Evolutionary conservation across 1,140 invertebrate species (phyloP), one percentile per base, ranked within the genome.

Genomic region (Colletes gigas): DNA sequence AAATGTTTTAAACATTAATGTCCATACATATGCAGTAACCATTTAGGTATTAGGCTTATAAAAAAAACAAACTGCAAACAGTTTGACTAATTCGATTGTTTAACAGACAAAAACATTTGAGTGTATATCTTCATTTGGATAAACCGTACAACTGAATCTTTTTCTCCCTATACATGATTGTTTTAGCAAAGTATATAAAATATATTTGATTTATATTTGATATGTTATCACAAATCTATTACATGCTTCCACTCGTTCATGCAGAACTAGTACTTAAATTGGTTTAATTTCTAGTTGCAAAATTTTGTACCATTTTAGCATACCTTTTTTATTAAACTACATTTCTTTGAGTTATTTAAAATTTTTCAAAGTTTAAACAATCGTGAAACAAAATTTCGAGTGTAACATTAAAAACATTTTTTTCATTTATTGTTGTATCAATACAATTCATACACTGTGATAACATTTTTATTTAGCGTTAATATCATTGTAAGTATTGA

Each of bases 131-230:
- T 52, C 9, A 15, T 57, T 19, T 41, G 8, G 12, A 17, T 62
- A 62, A 72, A 44, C 17, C 6, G 21, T 47, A 15, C 19, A 19
- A 8, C 30, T 9, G 4, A 47, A 52, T 63, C 59, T 73, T 73
- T 39, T 63, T 39, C 44, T 63, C 1, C 62, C 15, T 47, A 47
- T 6, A 41, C 9, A 68, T 30, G 30, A 30, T 68, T 7, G 55
- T 83, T 77, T 44, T 44, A 83, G 52, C 80, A 72, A 79, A 79
- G 73, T 82, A 57, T 19, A 59, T 68, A 52, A 60, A 54, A 50
- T 47, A 59, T 71, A 82, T 71, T 86, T 82, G 70, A 81, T 80
- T 39, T 50, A 66, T 57, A 57, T 78, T 82, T 84, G 65, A 71
- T 75, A 80, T 14, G 54, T 68, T 83, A 59, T 73, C 8, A 71